These are phyloP conservation scores for Pristionchus fissidentatus DNA, from an alignment of 2,888 invertebrate species.

Conservation along the genomic window DNA sequence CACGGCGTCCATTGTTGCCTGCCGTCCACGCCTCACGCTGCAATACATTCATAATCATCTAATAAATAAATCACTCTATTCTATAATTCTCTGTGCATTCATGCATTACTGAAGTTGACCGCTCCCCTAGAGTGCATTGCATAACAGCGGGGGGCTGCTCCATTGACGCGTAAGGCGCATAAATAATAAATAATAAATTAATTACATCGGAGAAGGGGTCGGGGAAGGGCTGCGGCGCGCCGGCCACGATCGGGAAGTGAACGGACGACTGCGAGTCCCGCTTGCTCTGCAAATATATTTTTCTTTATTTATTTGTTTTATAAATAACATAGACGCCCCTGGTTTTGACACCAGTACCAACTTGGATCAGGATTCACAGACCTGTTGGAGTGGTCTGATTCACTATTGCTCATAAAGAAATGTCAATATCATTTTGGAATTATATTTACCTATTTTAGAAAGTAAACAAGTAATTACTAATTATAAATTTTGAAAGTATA, in stretches of 20 bases:
- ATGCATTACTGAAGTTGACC: too few species aligned
- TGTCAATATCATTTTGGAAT: too few species aligned
- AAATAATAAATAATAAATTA: neutral
- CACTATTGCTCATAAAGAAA: neutral
- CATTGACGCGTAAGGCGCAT: too few species aligned
- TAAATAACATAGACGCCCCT: neutral
- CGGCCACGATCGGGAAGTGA: slow-evolving; percentile 30
- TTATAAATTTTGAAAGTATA: too few species aligned
- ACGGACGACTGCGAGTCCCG: slow-evolving; percentile 15
- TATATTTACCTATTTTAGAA: too few species aligned
- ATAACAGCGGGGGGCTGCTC: too few species aligned
- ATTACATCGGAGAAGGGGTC: neutral
- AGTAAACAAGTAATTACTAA: too few species aligned
- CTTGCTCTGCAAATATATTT: neutral
- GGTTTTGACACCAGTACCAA: neutral
- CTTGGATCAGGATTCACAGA: neutral
- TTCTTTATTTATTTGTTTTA: neutral
- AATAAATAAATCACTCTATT: too few species aligned
- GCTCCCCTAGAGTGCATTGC: too few species aligned
- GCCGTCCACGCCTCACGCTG: neutral
- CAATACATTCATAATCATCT: too few species aligned
- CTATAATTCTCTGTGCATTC: too few species aligned
- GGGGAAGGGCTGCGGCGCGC: slow-evolving; percentile 21
- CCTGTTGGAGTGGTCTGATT: neutral
- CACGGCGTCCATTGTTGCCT: neutral